Evolutionary conservation across 2,113 vertebrate species (phyloP).

Genomic region (Bos taurus): ARS-UCD2.0 NC_037332.1:63385501-63386000

Average conservation of each 20-base stretch:
- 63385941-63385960: neutral
- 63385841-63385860: neutral
- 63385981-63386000: neutral
- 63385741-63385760: neutral
- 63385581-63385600: neutral
- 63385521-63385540: neutral
- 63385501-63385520: neutral
- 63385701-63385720: neutral
- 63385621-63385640: neutral
- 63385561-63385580: neutral
- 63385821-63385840: neutral
- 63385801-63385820: neutral
- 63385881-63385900: neutral
- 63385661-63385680: neutral
- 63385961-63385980: neutral
- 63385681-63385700: neutral
- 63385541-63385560: neutral
- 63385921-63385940: neutral
- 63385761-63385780: neutral
- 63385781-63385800: neutral
- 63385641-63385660: neutral
- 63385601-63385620: neutral
- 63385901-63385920: neutral
- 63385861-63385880: fast-evolving
- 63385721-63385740: neutral